phyloP scores from a whole-genome alignment of 37 sponge, comb jelly and placozoan species.

The Cladorhizidae sp. region DNA sequence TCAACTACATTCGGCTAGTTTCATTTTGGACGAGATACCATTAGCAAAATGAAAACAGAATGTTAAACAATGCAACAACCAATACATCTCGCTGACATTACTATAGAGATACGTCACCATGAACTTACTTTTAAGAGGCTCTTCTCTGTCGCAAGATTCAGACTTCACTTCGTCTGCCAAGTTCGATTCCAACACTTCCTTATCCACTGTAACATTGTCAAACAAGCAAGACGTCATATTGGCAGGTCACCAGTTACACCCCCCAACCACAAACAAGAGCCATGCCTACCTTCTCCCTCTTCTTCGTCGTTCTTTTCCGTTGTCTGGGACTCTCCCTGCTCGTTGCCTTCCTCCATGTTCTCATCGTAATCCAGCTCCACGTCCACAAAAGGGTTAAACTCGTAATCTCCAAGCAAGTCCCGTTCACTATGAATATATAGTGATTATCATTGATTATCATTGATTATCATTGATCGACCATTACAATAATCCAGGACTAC shows the following conservation, averaged over 20 bases:
- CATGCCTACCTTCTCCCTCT: background rate
- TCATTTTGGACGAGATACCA: too few species aligned
- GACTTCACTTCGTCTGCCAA: background rate
- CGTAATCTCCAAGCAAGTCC: constrained; percentile 10
- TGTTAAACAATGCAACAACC: too few species aligned
- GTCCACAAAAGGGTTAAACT: constrained; percentile 15
- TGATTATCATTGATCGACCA: background rate
- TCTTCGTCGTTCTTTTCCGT: background rate
- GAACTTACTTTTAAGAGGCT: background rate
- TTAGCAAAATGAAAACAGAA: too few species aligned
- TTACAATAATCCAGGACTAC: too few species aligned
- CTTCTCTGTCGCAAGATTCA: background rate
- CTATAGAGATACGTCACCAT: too few species aligned
- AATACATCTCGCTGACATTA: too few species aligned
- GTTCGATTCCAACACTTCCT: background rate
- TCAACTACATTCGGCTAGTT: too few species aligned
- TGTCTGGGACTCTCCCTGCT: background rate
- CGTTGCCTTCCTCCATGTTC: constrained; percentile 20
- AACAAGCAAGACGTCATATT: too few species aligned
- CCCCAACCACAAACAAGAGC: too few species aligned
- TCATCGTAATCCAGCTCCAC: constrained; percentile 36
- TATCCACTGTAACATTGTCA: background rate
- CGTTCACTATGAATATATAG: background rate
- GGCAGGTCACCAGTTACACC: too few species aligned
- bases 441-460: background rate